Base-by-base conservation (phyloP, 2,797 vertebrate species). In the Cyprinodon diabolis region DNA sequence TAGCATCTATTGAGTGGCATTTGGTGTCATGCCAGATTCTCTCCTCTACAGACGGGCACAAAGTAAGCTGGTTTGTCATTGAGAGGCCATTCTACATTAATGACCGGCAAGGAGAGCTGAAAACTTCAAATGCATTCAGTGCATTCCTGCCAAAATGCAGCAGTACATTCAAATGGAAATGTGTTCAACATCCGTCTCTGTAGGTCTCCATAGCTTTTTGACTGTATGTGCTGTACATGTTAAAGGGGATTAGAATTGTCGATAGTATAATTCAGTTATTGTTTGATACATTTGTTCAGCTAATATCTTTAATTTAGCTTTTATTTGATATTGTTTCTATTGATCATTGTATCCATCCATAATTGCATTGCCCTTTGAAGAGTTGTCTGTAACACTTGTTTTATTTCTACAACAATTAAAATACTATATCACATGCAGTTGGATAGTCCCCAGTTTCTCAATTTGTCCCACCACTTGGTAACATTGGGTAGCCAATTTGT, bases 21-120 rank as follows among this genome's bases (percentile, higher is more conserved):
- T 91, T 94, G 93, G 92, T 92, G 90, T 87, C 71, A 86, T 86
- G 93, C 94, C 94, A 95, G 87, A 83, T 74, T 86, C 90, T 87
- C 76, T 83, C 83, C 84, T 92, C 89, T 86, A 76, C 85, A 85
- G 79, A 82, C 58, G n/a, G 67, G 65, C 75, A 84, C 86, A 92
- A 91, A 92, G 91, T 90, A 92, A 94, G 94, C 91, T 91, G 84
- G 88, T 92, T 87, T 87, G 83, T 88, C 89, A 80, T 49, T 77
- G 87, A 87, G 91, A 86, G 81, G 86, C 83, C 68, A 88, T 90
- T 86, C 83, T 76, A 72, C 48, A 52, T 75, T 78, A 84, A 77
- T 82, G 87, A 90, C 87, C 87, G 75, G 78, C 77, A 80, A 86
- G 85, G 76, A 87, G 84, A 75, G 67, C 84, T 71, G 75, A 30